Percentiles rank a stretch among this genome's conserved stretches.
phyloP scores from a whole-genome alignment of 2,888 invertebrate genomes.

The Ophraella communa region DNA sequence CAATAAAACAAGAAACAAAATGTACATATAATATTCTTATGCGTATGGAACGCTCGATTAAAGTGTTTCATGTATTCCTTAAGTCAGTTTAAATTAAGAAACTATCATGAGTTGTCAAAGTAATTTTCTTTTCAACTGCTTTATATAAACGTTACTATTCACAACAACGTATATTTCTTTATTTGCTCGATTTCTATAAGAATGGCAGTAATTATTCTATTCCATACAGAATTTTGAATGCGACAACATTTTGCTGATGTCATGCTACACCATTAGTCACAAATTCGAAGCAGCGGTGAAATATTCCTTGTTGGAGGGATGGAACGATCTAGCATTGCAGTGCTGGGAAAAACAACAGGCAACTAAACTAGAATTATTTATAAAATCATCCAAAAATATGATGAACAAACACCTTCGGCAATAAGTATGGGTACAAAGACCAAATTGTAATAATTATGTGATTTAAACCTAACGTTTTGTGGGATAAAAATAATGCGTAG shows the following conservation, averaged over 20 bases:
- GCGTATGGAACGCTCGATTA: background rate
- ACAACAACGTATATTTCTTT: constrained; percentile 15
- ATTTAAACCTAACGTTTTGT: no score
- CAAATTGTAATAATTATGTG: no score
- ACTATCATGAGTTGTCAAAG: no score
- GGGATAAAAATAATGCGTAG: no score
- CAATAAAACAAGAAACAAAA: no score
- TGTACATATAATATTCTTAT: background rate
- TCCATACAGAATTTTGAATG: constrained; percentile 41
- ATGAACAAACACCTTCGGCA: no score
- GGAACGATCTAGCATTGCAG: constrained; percentile 25
- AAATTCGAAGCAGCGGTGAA: constrained; percentile 53
- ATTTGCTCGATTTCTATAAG: constrained; percentile 16
- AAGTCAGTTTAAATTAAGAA: no score
- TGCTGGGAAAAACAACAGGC: background rate
- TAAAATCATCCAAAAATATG: background rate
- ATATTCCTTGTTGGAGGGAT: constrained; percentile 53
- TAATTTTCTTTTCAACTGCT: constrained; percentile 3
- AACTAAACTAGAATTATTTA: background rate
- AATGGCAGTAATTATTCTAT: constrained; percentile 20
- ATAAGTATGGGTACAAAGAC: no score
- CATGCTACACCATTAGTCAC: constrained; percentile 60
- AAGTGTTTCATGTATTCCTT: no score
- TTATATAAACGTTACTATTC: constrained; percentile 11
- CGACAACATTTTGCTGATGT: constrained; percentile 57